A percentile compares a stretch with the other conserved stretches of the same genome.
These are phyloP conservation scores for Bos javanicus DNA, from an alignment of 2,113 vertebrate species.

Conservation along the genomic window DNA sequence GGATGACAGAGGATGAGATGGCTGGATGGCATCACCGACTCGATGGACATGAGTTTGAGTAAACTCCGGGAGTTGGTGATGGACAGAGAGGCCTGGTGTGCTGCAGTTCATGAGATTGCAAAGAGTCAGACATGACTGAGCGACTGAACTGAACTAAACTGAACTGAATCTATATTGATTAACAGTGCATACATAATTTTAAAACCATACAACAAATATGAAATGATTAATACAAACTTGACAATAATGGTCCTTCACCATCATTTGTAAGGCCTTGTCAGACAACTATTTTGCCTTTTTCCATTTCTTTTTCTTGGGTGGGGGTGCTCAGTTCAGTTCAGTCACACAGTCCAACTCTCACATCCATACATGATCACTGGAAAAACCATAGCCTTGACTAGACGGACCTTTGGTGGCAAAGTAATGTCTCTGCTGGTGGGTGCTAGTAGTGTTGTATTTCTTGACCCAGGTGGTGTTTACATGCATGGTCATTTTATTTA, in stretches of 20 bases:
- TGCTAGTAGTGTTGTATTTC: neutral
- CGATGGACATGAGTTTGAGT: too few relatives aligned
- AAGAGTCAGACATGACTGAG: too few relatives aligned
- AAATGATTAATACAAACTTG: accelerated
- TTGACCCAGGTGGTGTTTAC: neutral
- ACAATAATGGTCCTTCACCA: neutral
- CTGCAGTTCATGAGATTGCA: accelerated
- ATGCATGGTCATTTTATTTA: neutral
- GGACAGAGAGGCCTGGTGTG: too few relatives aligned
- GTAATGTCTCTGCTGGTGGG: too few relatives aligned
- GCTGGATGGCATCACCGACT: too few relatives aligned
- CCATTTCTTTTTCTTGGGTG: neutral
- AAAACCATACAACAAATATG: neutral
- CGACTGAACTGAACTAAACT: too few relatives aligned
- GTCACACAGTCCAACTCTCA: too few relatives aligned
- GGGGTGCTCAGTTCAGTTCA: too few relatives aligned
- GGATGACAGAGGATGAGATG: too few relatives aligned
- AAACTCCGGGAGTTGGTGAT: accelerated
- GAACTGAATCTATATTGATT: neutral
- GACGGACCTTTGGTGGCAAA: too few relatives aligned
- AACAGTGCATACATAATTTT: neutral
- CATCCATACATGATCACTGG: too few relatives aligned
- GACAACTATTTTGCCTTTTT: neutral
- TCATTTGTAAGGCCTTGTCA: neutral
- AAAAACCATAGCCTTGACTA: too few relatives aligned